phyloP scores from a whole-genome alignment of 2,113 vertebrate genomes.

The Hystrix cristata region DNA sequence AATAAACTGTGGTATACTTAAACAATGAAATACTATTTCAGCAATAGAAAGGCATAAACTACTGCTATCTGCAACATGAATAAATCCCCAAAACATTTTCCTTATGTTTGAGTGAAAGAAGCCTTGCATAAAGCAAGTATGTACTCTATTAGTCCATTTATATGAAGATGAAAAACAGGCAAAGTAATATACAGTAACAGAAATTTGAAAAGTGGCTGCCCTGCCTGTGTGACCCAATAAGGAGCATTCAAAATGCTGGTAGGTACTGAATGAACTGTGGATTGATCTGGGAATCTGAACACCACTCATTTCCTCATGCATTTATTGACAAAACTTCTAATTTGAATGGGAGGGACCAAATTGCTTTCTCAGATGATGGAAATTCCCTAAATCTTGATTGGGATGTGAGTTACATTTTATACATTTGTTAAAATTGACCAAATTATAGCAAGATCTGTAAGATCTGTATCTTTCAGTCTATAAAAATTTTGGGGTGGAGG shows the following conservation, averaged over 20 bases:
- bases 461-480: background rate
- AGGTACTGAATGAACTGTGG: background rate
- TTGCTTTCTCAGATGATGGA: background rate
- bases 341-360: background rate
- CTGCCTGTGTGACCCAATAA: no score
- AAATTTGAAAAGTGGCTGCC: background rate
- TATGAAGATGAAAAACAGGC: background rate
- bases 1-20: background rate
- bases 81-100: background rate
- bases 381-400: conserved; percentile 15
- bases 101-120: background rate
- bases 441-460: background rate
- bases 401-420: background rate
- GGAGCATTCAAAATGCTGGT: background rate
- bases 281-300: background rate
- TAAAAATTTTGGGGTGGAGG: background rate
- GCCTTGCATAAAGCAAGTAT: background rate
- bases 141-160: background rate
- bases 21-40: background rate
- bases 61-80: background rate
- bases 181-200: background rate
- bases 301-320: background rate
- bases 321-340: background rate
- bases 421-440: conserved; percentile 1
- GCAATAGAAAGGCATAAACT: conserved; percentile 15